Evolutionary conservation across 2,888 invertebrate genomes (phyloP).

Genomic region (Pollenia angustigena): DNA sequence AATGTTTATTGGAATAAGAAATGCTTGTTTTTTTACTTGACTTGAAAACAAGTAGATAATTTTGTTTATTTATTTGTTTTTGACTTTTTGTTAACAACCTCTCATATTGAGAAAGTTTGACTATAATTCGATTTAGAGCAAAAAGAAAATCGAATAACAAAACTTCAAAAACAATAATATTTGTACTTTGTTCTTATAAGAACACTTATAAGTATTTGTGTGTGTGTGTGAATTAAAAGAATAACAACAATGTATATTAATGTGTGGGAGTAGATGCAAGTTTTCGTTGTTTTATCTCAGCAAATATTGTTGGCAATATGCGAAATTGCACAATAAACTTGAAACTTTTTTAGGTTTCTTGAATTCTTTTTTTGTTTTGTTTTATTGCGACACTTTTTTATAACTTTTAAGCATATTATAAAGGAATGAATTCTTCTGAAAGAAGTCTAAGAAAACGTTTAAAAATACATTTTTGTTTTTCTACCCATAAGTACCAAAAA

Average conservation of each 20-base stretch:
- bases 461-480: too few relatives aligned
- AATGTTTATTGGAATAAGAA: neutral
- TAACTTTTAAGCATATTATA: neutral
- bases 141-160: conserved; percentile 14
- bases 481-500: too few relatives aligned
- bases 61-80: conserved; percentile 29
- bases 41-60: neutral
- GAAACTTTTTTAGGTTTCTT: conserved; percentile 58
- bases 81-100: neutral
- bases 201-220: too few relatives aligned
- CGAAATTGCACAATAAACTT: conserved; percentile 70
- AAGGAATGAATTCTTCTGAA: neutral
- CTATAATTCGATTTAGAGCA: conserved; percentile 62
- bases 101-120: conserved; percentile 50
- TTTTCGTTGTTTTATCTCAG: conserved; percentile 50
- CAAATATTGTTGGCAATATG: conserved; percentile 61
- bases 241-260: too few relatives aligned
- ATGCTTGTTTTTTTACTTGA: neutral
- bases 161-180: conserved; percentile 51
- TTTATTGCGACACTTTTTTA: conserved; percentile 48
- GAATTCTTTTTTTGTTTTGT: neutral
- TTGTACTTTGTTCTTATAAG: neutral
- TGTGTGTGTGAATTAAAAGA: too few relatives aligned
- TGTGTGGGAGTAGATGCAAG: conserved; percentile 11
- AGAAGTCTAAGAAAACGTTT: too few relatives aligned